A percentile compares a stretch with the other conserved stretches of the same genome.
Conservation (phyloP, 2,113 vertebrate species). For the Antennarius striatus region DNA sequence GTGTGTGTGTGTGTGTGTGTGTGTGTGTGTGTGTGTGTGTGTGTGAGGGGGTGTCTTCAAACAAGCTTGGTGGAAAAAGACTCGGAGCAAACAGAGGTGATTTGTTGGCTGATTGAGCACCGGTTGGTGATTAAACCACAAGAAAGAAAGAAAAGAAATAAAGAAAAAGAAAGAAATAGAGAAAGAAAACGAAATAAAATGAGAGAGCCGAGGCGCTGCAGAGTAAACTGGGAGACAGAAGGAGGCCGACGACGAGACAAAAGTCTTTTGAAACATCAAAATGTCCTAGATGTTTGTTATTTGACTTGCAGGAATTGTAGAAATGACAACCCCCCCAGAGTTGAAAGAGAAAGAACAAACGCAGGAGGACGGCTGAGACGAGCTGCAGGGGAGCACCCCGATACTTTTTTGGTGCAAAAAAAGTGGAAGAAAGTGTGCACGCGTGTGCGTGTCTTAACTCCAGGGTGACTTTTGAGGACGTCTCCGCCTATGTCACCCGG, state of each 20-base stretch:
- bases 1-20: constrained; percentile 21
- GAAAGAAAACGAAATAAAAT: neutral
- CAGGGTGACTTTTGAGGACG: constrained; percentile 26
- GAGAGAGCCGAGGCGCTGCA: constrained; percentile 16
- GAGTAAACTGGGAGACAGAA: constrained; percentile 30
- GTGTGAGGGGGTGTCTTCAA: neutral
- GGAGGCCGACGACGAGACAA: constrained; percentile 46
- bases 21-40: neutral
- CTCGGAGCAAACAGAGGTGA: constrained; percentile 62
- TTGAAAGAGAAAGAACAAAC: constrained; percentile 66
- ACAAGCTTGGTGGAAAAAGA: constrained; percentile 23
- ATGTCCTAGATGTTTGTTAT: constrained; percentile 56
- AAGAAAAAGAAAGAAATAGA: neutral
- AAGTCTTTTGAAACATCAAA: constrained; percentile 53
- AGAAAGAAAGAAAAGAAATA: constrained; percentile 24
- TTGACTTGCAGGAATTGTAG: constrained; percentile 64
- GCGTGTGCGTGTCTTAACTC: constrained; percentile 21
- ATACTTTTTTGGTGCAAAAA: constrained; percentile 46
- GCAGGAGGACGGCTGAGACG: constrained; percentile 39
- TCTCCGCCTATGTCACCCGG: constrained; percentile 60
- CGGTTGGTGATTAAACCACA: constrained; percentile 54
- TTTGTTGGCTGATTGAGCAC: constrained; percentile 66
- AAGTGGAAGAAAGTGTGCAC: constrained; percentile 34
- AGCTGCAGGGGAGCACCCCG: constrained; percentile 48
- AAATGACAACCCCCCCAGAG: constrained; percentile 53